A percentile compares a stretch with the other conserved stretches of the same genome.
phyloP scores from a whole-genome alignment of 1,140 invertebrate species.

The Lepidostoma basale region DNA sequence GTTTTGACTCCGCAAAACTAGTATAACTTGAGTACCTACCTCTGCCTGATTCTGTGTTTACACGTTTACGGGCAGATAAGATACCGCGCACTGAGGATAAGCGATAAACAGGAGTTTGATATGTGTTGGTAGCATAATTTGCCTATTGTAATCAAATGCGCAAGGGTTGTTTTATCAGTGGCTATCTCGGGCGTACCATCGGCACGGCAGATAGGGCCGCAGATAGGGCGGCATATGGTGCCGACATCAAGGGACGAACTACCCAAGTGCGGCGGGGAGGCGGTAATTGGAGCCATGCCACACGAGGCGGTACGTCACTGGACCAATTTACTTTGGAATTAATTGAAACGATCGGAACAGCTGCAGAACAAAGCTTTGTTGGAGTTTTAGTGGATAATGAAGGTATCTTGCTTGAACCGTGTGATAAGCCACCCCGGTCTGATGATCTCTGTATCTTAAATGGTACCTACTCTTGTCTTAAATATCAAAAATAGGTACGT shows the following conservation, averaged over 20 bases:
- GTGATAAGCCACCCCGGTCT: too few relatives aligned
- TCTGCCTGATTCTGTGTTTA: too few relatives aligned
- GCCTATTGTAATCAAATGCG: constrained; percentile 22
- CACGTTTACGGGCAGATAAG: too few relatives aligned
- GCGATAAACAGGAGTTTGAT: neutral
- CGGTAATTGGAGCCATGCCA: constrained; percentile 14
- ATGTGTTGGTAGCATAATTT: constrained; percentile 22
- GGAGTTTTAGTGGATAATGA: neutral
- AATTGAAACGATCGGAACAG: neutral
- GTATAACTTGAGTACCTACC: too few relatives aligned
- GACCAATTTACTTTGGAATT: constrained; percentile 16
- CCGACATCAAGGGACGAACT: constrained; percentile 8
- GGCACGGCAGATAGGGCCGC: too few relatives aligned
- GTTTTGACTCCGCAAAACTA: too few relatives aligned
- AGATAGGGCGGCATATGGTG: constrained; percentile 27
- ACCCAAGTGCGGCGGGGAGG: neutral
- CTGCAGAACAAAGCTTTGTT: neutral
- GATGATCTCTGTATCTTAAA: too few relatives aligned
- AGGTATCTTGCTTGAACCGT: too few relatives aligned
- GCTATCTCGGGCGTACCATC: constrained; percentile 15
- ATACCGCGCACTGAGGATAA: neutral
- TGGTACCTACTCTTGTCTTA: too few relatives aligned
- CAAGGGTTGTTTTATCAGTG: constrained; percentile 23
- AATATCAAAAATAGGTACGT: too few relatives aligned
- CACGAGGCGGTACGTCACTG: constrained; percentile 10